A percentile compares a stretch with the other conserved stretches of the same genome.
Conservation (phyloP, 2,888 invertebrate genomes). For the Meteorus cinctellus region DNA sequence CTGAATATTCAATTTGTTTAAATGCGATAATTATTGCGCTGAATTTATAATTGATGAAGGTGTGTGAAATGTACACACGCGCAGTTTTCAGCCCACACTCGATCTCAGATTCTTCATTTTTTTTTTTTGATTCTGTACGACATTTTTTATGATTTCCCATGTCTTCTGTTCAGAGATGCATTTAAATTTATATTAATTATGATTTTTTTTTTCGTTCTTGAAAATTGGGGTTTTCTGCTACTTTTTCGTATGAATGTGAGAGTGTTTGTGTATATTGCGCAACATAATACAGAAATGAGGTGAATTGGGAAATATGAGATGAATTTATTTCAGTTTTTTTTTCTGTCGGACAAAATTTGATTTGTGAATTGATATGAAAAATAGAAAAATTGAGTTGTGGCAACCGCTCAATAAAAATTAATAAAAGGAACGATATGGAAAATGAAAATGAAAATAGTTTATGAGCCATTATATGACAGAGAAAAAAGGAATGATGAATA, state of each 20-base stretch:
- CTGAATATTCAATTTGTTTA: background rate
- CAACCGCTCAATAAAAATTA: conserved; percentile 57
- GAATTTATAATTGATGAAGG: conserved; percentile 31
- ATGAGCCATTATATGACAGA: background rate
- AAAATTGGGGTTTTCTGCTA: background rate
- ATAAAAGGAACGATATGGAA: conserved; percentile 27
- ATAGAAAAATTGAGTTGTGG: conserved; percentile 46
- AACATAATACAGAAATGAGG: background rate
- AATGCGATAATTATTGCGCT: background rate
- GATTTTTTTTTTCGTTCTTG: background rate
- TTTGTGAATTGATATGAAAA: background rate
- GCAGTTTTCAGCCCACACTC: conserved; percentile 68
- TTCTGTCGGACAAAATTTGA: too few species aligned
- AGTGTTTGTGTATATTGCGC: background rate
- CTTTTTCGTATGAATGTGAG: background rate
- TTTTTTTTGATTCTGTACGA: conserved; percentile 12
- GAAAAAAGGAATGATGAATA: background rate
- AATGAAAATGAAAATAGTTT: conserved; percentile 35
- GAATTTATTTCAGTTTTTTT: too few species aligned
- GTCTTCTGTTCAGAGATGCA: too few species aligned
- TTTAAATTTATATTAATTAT: background rate
- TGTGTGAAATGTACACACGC: conserved; percentile 53
- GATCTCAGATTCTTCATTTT: conserved; percentile 62
- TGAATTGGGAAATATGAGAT: too few species aligned
- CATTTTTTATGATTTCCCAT: background rate